These are phyloP conservation scores for Artemia sinica DNA, from an alignment of 2,888 invertebrate species.

Conservation along the genomic window DNA sequence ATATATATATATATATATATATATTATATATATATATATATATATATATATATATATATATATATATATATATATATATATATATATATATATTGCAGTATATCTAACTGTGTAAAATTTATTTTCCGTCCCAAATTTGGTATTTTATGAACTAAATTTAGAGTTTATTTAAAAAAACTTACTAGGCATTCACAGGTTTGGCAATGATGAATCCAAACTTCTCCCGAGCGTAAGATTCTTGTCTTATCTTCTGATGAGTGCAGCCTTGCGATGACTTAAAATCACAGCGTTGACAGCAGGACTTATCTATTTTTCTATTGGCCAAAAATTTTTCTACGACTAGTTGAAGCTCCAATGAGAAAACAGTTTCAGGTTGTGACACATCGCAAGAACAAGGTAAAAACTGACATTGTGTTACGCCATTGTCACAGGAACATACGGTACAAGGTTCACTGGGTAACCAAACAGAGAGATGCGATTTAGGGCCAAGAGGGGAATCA, in stretches of 20 bases:
- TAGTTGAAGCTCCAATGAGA: not conserved
- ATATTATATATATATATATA: constrained; percentile 18
- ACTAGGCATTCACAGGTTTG: constrained; percentile 80
- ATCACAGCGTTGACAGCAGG: constrained; percentile 69
- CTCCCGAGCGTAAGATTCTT: constrained; percentile 57
- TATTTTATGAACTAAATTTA: too few species aligned
- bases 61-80: constrained; percentile 15
- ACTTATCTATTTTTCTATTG: constrained; percentile 7
- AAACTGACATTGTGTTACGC: constrained; percentile 43
- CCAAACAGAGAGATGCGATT: constrained; percentile 25
- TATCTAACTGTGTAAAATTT: too few species aligned
- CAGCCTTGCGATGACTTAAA: constrained; percentile 44
- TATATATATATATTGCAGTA: too few species aligned
- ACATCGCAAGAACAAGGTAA: constrained; percentile 48
- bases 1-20: too few species aligned
- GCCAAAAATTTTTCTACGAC: not conserved
- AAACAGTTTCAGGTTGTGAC: not conserved
- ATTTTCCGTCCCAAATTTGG: too few species aligned
- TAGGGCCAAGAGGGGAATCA: constrained; percentile 23
- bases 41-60: constrained; percentile 22
- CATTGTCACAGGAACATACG: constrained; percentile 25
- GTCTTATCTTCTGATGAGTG: constrained; percentile 57
- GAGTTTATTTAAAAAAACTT: constrained; percentile 29
- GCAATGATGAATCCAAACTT: constrained; percentile 77
- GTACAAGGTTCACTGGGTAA: constrained; percentile 23